These are phyloP conservation scores for Serripes groenlandicus DNA, from an alignment of 2,888 invertebrate genomes.

Conservation along the genomic window DNA sequence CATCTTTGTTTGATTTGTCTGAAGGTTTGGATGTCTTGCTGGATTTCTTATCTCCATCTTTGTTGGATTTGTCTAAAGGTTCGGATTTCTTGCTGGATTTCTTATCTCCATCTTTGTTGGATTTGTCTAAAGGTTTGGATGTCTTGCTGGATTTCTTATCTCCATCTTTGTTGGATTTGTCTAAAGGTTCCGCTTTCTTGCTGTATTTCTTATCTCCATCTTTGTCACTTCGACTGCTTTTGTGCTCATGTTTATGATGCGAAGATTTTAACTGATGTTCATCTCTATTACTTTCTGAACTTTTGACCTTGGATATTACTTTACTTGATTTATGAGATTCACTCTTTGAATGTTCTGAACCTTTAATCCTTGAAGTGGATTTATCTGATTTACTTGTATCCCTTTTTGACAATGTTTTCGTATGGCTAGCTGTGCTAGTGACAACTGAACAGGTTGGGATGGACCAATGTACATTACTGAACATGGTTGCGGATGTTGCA, in stretches of 20 bases:
- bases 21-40: no score
- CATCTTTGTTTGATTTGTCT: no score
- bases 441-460: neutral
- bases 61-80: neutral
- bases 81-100: no score
- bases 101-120: neutral
- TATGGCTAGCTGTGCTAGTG: neutral
- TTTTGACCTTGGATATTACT: neutral
- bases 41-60: neutral
- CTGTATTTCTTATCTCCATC: slow-evolving; percentile 12
- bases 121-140: no score
- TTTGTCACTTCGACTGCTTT: neutral
- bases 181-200: neutral
- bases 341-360: neutral
- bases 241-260: neutral
- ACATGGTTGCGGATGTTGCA: neutral
- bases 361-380: neutral
- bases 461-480: neutral
- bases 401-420: neutral
- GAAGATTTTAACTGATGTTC: neutral
- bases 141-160: neutral
- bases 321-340: neutral
- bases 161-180: neutral
- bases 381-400: neutral
- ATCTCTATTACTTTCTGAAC: neutral